A percentile compares a stretch with the other conserved stretches of the same genome.
phyloP scores from a whole-genome alignment of 2,797 vertebrate genomes.

The Eulemur rubriventer region DNA sequence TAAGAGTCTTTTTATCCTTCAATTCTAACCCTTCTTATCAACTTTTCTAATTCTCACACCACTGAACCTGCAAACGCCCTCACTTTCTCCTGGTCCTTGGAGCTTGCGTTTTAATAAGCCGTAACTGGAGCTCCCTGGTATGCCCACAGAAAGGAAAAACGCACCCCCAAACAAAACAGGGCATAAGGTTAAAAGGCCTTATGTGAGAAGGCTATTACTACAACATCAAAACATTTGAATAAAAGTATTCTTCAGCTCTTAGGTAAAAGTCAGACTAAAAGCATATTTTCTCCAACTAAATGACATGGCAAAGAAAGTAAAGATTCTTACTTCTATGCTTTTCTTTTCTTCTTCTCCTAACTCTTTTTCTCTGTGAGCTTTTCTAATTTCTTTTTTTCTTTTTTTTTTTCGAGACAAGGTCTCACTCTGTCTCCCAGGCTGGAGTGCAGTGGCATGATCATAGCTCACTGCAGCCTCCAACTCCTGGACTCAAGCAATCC shows the following conservation, averaged over 20 bases:
- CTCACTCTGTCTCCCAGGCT: background rate
- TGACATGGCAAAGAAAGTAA: background rate
- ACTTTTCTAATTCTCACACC: slow-evolving; percentile 77
- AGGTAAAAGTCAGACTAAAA: background rate
- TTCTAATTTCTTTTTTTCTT: background rate
- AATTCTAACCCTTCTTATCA: slow-evolving; percentile 83
- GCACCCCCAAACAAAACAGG: background rate
- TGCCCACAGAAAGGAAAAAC: background rate
- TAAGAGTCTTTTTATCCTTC: slow-evolving; percentile 80
- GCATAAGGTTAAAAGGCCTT: background rate
- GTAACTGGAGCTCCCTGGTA: background rate
- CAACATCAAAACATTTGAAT: background rate
- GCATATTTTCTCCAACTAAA: background rate
- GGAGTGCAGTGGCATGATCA: background rate
- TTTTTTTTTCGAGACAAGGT: background rate
- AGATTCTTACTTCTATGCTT: background rate
- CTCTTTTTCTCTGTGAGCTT: background rate
- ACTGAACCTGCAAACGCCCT: slow-evolving; percentile 63
- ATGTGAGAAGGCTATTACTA: background rate
- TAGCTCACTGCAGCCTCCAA: background rate
- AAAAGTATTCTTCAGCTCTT: background rate
- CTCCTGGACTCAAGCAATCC: background rate
- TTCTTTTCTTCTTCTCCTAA: background rate
- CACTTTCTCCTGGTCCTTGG: background rate
- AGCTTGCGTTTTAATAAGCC: background rate